Evolutionary conservation across 2,797 vertebrate genomes (phyloP), one percentile per base, ranked within the genome.

Genomic region (Mareca strepera): DNA sequence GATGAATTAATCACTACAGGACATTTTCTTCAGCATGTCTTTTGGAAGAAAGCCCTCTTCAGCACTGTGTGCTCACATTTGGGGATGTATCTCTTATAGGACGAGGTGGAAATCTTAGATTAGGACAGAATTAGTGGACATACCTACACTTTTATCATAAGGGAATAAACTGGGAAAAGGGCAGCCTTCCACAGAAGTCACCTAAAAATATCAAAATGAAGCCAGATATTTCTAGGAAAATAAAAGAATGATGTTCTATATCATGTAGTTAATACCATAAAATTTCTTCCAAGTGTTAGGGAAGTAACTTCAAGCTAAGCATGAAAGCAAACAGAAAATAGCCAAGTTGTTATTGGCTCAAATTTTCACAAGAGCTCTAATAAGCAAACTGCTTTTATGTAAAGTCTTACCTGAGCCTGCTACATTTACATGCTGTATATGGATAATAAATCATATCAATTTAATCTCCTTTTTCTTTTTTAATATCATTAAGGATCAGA

Each of bases 51-150:
- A 70, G 11, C 5, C 17, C 63, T 62, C 55, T 78, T 21, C 17
- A 44, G n/a, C 22, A 48, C 39, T 73, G 52, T 5, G 3, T 5
- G 12, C 46, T 83, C 43, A 41, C 3, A 26, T 41, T 76, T 72
- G 17, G 22, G 10, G 55, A 5, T 22, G 2, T 7, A 73, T 33
- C 16, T 63, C 17, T 16, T 6, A 21, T 31, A 8, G 26, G 60
- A 39, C 5, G 2, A 7, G 7, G 7, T 15, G 28, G 12, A 39
- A 15, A 10, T 3, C 8, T 60, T 62, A 1, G 6, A 28, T 53
- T 21, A 62, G 11, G 37, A 69, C 31, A 88, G 35, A 5, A 41
- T 31, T 15, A 33, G 22, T 10, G 17, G 59, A 15, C 53, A 39
- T 4, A 31, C 4, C 8, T 69, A 35, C 55, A 48, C 20, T 75